A percentile compares a stretch with the other conserved stretches of the same genome.
These are phyloP conservation scores for Echiichthys vipera DNA, from an alignment of 2,797 vertebrate species.

Conservation along the genomic window DNA sequence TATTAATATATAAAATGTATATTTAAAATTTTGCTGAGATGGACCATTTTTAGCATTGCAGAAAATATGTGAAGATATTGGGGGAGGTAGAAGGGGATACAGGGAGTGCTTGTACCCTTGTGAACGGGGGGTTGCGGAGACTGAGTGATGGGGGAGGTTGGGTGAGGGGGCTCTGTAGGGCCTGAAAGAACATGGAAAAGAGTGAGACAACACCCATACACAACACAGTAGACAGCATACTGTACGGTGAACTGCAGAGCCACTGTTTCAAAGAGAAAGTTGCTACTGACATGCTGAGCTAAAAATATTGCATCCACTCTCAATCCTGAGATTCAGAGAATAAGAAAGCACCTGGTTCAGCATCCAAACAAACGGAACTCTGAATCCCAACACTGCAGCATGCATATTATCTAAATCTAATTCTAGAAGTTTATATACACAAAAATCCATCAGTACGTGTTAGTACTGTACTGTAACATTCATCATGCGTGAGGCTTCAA, in stretches of 20 bases:
- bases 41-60: slow-evolving; percentile 34
- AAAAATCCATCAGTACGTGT: not conserved
- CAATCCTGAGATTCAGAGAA: slow-evolving; percentile 3
- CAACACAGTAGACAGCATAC: slow-evolving; percentile 24
- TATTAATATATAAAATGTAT: not conserved
- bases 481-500: slow-evolving; percentile 58
- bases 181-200: slow-evolving; percentile 86
- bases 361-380: slow-evolving; percentile 3
- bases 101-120: slow-evolving; percentile 88
- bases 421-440: not conserved
- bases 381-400: slow-evolving; percentile 25
- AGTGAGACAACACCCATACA: slow-evolving; percentile 76
- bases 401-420: slow-evolving; percentile 21
- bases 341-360: not conserved
- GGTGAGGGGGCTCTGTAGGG: slow-evolving; percentile 86
- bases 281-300: slow-evolving; percentile 17
- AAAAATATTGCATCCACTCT: not conserved
- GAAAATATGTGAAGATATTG: not conserved
- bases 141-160: slow-evolving; percentile 86
- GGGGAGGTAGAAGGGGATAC: slow-evolving; percentile 41
- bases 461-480: slow-evolving; percentile 28
- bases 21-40: slow-evolving; percentile 25
- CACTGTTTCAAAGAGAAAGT: not conserved
- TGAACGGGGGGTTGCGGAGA: slow-evolving; percentile 84
- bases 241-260: slow-evolving; percentile 11